phyloP scores from a whole-genome alignment of 2,797 vertebrate species.

The Strix occidentalis region DNA sequence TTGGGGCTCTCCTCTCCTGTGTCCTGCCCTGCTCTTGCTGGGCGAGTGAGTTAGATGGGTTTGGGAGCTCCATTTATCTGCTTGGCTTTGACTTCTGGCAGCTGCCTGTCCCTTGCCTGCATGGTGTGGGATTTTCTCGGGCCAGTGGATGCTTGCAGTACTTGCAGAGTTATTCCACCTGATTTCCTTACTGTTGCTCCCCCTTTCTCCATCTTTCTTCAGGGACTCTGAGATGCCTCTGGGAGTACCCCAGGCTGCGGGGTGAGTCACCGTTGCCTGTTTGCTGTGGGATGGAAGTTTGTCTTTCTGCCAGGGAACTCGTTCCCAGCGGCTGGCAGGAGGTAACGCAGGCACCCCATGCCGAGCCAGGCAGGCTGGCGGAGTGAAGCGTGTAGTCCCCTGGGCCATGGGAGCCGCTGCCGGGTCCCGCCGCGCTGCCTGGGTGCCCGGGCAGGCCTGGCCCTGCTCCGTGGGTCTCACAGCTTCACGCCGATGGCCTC shows the following conservation, averaged over 20 bases:
- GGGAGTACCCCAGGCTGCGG: not conserved
- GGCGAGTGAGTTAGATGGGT: not conserved
- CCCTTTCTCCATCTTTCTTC: not conserved
- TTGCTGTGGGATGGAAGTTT: not conserved
- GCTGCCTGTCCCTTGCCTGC: not conserved
- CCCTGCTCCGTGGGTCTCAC: accelerated
- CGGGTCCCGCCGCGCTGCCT: accelerated
- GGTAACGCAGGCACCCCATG: not conserved
- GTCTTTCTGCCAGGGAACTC: not conserved
- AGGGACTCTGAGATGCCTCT: not conserved
- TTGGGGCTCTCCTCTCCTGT: not conserved
- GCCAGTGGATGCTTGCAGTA: not conserved
- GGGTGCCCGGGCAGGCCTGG: not conserved
- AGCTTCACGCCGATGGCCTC: accelerated
- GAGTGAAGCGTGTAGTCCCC: not conserved
- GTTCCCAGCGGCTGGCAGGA: not conserved
- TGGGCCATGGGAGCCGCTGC: not conserved
- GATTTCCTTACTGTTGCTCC: not conserved
- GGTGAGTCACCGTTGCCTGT: not conserved
- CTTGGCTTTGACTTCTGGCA: not conserved
- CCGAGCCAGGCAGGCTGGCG: not conserved
- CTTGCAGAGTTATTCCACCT: not conserved
- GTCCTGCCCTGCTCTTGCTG: not conserved
- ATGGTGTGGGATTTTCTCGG: not conserved
- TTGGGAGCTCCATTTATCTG: not conserved